phyloP scores from a whole-genome alignment of 2,797 vertebrate species.

The Benthosema pterotum region DNA sequence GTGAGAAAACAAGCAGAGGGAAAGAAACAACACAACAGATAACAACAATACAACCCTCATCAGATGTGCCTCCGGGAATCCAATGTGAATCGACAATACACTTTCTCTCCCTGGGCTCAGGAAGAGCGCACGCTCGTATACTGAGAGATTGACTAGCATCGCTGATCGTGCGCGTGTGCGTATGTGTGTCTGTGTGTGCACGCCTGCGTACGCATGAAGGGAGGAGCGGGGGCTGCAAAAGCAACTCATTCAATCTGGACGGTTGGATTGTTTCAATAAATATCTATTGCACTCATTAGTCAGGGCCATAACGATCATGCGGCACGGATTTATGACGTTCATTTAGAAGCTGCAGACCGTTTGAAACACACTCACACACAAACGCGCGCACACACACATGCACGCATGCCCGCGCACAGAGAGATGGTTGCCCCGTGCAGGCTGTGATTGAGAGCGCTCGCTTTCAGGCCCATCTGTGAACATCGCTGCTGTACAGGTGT shows the following conservation, averaged over 20 bases:
- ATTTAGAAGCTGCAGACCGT: constrained; percentile 60
- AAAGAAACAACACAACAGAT: constrained; percentile 29
- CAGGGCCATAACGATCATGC: constrained; percentile 75
- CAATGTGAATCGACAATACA: constrained; percentile 44
- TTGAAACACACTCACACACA: not conserved
- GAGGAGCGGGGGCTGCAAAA: constrained; percentile 46
- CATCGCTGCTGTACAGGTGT: constrained; percentile 68
- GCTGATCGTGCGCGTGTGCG: not conserved
- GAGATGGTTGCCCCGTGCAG: constrained; percentile 55
- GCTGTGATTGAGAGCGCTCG: constrained; percentile 64
- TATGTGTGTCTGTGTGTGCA: not conserved
- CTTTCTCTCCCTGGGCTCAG: constrained; percentile 29
- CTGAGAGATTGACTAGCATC: not conserved
- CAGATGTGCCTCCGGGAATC: constrained; percentile 39
- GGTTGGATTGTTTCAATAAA: constrained; percentile 79
- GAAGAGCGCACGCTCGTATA: constrained; percentile 19
- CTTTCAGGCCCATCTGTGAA: constrained; percentile 63
- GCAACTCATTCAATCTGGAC: constrained; percentile 73
- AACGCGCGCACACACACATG: not conserved
- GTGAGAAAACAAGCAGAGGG: not conserved
- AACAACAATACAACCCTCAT: constrained; percentile 40
- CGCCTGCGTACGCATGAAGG: constrained; percentile 2
- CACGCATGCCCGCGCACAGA: constrained; percentile 36
- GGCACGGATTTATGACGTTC: constrained; percentile 73
- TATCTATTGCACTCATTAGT: constrained; percentile 74